phyloP scores from a whole-genome alignment of 2,113 vertebrate genomes.

The Camelus bactrianus region DNA sequence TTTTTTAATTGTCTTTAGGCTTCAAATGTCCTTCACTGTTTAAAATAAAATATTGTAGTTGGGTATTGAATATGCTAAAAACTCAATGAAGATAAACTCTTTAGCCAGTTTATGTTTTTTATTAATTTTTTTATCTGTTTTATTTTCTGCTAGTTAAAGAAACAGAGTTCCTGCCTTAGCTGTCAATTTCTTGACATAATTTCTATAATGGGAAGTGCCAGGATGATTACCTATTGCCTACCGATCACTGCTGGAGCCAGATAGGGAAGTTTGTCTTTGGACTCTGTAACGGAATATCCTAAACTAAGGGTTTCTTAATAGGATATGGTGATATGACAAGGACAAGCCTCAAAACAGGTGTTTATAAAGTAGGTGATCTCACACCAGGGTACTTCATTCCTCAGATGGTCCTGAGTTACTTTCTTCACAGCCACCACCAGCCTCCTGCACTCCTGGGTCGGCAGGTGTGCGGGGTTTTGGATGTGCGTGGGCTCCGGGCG shows the following conservation, averaged over 20 bases:
- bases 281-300: neutral
- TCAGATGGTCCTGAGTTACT: neutral
- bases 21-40: neutral
- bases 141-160: neutral
- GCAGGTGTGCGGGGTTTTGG: neutral
- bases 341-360: neutral
- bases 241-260: neutral
- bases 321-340: neutral
- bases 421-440: neutral
- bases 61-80: neutral
- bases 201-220: neutral
- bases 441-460: neutral
- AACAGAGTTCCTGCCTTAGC: neutral
- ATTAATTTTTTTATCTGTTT: neutral
- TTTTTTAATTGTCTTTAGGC: neutral
- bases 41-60: neutral
- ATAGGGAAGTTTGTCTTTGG: neutral
- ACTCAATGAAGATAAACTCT: neutral
- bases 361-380: neutral
- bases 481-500: neutral
- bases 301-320: conserved; percentile 3
- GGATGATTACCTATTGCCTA: neutral
- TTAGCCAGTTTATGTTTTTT: neutral
- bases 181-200: neutral
- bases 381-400: neutral